Evolutionary conservation across 2,797 vertebrate species (phyloP).

Genomic region (Alauda arvensis): DNA sequence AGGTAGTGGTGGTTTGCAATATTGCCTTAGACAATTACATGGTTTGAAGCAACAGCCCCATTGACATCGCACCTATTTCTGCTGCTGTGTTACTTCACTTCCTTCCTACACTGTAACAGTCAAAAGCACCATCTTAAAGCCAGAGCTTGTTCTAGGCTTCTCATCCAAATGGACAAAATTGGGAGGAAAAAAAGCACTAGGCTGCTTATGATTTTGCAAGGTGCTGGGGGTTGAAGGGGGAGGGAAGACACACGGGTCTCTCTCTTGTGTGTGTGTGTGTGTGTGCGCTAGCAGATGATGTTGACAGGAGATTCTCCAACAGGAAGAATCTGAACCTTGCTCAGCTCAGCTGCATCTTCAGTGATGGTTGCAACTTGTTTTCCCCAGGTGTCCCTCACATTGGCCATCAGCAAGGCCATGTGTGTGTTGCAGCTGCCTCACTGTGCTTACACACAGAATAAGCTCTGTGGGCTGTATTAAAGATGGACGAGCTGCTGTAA

Average conservation of each 20-base stretch:
- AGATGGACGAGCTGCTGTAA: not conserved
- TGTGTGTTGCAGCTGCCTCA: not conserved
- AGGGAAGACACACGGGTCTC: not conserved
- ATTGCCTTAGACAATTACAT: not conserved
- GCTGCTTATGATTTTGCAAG: not conserved
- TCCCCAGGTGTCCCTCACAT: rapidly evolving
- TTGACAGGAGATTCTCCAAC: not conserved
- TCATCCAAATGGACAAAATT: rapidly evolving
- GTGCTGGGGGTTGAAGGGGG: no score
- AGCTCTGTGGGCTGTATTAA: not conserved
- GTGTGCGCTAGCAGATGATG: not conserved
- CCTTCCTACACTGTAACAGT: constrained; percentile 7
- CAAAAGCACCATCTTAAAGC: not conserved
- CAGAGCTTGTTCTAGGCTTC: not conserved
- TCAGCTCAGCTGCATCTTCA: not conserved
- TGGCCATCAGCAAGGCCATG: not conserved
- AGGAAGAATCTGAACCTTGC: rapidly evolving
- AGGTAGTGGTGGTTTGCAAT: not conserved
- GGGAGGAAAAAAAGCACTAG: not conserved
- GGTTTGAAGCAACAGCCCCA: constrained; percentile 35
- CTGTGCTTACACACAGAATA: not conserved
- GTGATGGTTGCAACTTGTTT: rapidly evolving
- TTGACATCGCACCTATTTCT: constrained; percentile 29
- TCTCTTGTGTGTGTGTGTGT: not conserved
- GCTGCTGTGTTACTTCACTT: constrained; percentile 40